Percentiles rank a stretch among this genome's conserved stretches.
These are phyloP conservation scores for Polydrusus cervinus DNA, from an alignment of 2,888 invertebrate genomes.

Conservation along the genomic window DNA sequence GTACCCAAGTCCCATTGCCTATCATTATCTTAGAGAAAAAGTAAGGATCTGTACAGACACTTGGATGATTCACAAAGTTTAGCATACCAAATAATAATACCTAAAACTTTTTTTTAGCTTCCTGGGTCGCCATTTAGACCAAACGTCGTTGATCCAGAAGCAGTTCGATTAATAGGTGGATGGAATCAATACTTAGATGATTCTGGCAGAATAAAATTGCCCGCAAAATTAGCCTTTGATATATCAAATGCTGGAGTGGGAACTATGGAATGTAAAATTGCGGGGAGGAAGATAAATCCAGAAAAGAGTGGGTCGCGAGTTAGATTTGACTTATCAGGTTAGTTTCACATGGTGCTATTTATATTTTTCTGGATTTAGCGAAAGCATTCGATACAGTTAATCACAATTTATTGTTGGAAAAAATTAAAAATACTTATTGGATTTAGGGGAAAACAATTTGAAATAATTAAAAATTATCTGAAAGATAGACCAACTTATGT, in stretches of 20 bases:
- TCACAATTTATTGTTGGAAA: no score
- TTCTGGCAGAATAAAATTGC: slow-evolving; percentile 81
- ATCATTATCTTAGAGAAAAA: no score
- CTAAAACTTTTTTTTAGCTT: slow-evolving; percentile 61
- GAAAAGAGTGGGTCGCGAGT: slow-evolving; percentile 67
- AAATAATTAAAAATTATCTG: no score
- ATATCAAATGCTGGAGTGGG: slow-evolving; percentile 94
- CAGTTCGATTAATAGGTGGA: slow-evolving; percentile 86
- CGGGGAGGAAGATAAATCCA: slow-evolving; percentile 76
- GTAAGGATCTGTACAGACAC: no score
- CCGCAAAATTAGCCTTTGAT: slow-evolving; percentile 90
- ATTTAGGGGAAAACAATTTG: no score
- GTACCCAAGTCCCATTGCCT: no score
- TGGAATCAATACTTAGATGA: slow-evolving; percentile 89
- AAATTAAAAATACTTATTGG: no score
- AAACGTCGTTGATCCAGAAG: slow-evolving; percentile 81
- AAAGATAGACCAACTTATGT: no score
- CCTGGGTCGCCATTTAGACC: slow-evolving; percentile 79
- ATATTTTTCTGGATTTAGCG: no score
- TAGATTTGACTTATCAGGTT: slow-evolving; percentile 69
- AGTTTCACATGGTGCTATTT: neutral
- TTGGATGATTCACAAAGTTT: no score
- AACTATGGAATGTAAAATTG: slow-evolving; percentile 78
- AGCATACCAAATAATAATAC: neutral
- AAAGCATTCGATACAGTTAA: no score